These are phyloP conservation scores for Desmodus rotundus DNA, from an alignment of 2,113 vertebrate genomes.

Conservation along the genomic window DNA sequence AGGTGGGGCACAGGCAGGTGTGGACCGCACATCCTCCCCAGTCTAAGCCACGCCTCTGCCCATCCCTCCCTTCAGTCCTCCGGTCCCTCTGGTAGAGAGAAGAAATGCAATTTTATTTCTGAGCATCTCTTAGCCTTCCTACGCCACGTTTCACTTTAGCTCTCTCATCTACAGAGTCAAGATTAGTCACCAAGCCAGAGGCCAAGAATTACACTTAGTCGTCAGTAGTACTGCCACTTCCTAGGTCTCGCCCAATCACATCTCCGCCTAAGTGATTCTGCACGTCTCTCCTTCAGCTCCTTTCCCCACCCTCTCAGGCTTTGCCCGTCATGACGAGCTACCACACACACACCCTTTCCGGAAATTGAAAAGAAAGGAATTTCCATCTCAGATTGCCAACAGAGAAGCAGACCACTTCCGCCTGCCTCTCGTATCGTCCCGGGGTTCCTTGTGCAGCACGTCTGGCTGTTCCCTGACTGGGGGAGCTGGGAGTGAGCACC, in stretches of 20 bases:
- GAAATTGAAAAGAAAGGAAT: neutral
- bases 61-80: neutral
- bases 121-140: neutral
- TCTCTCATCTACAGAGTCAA: neutral
- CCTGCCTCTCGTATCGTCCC: neutral
- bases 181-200: neutral
- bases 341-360: neutral
- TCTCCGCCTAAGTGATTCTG: neutral
- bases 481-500: neutral
- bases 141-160: neutral
- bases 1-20: neutral
- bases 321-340: neutral
- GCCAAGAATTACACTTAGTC: neutral
- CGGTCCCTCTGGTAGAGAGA: neutral
- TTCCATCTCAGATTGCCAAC: neutral
- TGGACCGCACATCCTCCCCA: neutral
- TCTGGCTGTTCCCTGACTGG: neutral
- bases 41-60: neutral
- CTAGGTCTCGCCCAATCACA: neutral
- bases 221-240: neutral
- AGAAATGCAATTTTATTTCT: neutral
- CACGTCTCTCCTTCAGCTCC: neutral
- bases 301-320: neutral
- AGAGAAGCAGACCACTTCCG: neutral
- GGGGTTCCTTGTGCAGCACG: neutral